A percentile compares a stretch with the other conserved stretches of the same genome.
These are phyloP conservation scores for Orius laevigatus DNA, from an alignment of 1,140 invertebrate genomes.

Conservation along the genomic window DNA sequence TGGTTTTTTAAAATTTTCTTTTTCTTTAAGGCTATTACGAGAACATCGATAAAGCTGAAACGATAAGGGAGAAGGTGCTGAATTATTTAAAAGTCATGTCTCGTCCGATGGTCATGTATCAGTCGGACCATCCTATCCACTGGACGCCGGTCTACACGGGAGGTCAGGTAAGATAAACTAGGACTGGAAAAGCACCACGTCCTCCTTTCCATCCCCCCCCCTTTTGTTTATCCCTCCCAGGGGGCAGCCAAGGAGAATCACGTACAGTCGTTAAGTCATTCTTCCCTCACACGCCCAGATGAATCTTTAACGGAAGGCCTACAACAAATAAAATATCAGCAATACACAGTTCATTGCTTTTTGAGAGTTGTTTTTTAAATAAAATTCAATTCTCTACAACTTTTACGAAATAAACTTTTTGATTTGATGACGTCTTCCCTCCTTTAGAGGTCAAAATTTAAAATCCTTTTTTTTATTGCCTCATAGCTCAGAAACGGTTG, in stretches of 20 bases:
- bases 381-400: no score
- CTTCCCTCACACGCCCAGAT: no score
- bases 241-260: no score
- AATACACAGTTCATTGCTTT: no score
- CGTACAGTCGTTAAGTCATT: no score
- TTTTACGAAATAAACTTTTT: no score
- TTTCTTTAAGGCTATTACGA: constrained; percentile 56
- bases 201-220: neutral
- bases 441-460: no score
- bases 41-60: constrained; percentile 62
- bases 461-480: no score
- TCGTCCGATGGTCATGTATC: constrained; percentile 77
- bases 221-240: neutral
- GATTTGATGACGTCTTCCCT: no score
- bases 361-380: no score
- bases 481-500: no score
- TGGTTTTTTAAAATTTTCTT: neutral
- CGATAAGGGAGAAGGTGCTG: constrained; percentile 74
- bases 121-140: constrained; percentile 71
- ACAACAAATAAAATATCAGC: neutral
- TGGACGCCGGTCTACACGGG: constrained; percentile 83
- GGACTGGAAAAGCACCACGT: neutral
- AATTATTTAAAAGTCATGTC: constrained; percentile 83
- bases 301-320: neutral
- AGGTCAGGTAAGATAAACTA: constrained; percentile 50